These are phyloP conservation scores for Polymixis lichenea DNA, from an alignment of 2,888 invertebrate species.

Conservation along the genomic window DNA sequence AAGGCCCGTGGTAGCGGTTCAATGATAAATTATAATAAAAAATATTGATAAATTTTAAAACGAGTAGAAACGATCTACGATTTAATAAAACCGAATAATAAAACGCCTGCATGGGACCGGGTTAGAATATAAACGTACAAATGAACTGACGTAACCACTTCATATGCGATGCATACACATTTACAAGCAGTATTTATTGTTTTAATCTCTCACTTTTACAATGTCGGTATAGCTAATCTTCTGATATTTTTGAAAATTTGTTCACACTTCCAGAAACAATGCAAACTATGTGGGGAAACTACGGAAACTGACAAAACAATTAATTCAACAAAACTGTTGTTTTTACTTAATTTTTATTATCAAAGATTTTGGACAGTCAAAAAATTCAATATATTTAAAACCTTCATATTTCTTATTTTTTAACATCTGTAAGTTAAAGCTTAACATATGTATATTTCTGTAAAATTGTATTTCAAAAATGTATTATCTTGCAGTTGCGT, in stretches of 20 bases:
- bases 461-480: slow-evolving; percentile 6
- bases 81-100: slow-evolving; percentile 77
- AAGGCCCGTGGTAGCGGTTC: slow-evolving; percentile 80
- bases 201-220: slow-evolving; percentile 59
- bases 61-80: slow-evolving; percentile 81
- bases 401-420: neutral
- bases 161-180: slow-evolving; percentile 58
- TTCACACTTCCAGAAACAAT: slow-evolving; percentile 47
- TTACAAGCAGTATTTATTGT: slow-evolving; percentile 56
- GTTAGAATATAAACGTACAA: slow-evolving; percentile 80
- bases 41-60: slow-evolving; percentile 80
- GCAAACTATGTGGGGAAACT: slow-evolving; percentile 46
- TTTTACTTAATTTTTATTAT: neutral
- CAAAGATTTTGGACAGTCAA: neutral
- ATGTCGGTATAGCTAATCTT: slow-evolving; percentile 34
- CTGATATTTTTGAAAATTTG: slow-evolving; percentile 45
- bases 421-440: neutral
- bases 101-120: slow-evolving; percentile 86
- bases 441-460: neutral
- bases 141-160: slow-evolving; percentile 71
- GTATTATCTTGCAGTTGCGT: slow-evolving; percentile 33
- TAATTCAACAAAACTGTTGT: neutral
- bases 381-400: neutral
- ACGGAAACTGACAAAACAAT: slow-evolving; percentile 17
- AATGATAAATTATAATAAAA: slow-evolving; percentile 77